These are phyloP conservation scores for Mimachlamys varia DNA, from an alignment of 2,888 invertebrate genomes.

Conservation along the genomic window DNA sequence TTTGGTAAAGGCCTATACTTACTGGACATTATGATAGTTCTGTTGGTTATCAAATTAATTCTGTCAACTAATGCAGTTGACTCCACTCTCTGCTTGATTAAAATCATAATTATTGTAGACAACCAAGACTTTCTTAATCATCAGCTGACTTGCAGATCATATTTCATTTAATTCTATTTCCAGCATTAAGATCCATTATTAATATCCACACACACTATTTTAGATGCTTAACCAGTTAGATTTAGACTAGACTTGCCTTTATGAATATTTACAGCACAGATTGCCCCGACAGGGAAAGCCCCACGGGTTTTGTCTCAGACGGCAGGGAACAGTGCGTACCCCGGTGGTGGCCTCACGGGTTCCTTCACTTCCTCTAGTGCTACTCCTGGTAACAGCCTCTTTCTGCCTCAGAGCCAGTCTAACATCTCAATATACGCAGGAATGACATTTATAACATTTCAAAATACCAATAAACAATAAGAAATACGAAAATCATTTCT, in stretches of 20 bases:
- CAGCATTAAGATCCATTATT: background rate
- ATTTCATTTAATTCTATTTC: background rate
- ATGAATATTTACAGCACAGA: conserved; percentile 55
- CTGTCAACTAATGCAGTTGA: too few species aligned
- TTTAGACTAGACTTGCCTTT: conserved; percentile 21
- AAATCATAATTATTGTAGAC: background rate
- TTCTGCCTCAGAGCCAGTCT: background rate
- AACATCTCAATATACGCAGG: background rate
- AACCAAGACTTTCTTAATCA: background rate
- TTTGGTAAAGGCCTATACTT: too few species aligned
- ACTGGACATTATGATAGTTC: too few species aligned
- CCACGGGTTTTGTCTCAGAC: conserved; percentile 71
- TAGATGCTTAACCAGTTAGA: background rate
- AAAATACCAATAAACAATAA: too few species aligned
- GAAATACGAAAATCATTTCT: too few species aligned
- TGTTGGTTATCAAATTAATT: too few species aligned
- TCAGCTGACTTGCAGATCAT: background rate
- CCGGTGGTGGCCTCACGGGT: conserved; percentile 72
- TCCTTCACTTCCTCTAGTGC: background rate
- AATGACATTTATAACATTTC: background rate
- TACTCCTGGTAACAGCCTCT: conserved; percentile 11
- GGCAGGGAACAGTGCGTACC: conserved; percentile 72
- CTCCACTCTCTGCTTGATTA: too few species aligned
- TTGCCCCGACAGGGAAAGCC: conserved; percentile 65
- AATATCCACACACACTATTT: background rate